Evolutionary conservation across 2,888 invertebrate genomes (phyloP), one percentile per base, ranked within the genome.

Genomic region (Zonitis immaculata): DNA sequence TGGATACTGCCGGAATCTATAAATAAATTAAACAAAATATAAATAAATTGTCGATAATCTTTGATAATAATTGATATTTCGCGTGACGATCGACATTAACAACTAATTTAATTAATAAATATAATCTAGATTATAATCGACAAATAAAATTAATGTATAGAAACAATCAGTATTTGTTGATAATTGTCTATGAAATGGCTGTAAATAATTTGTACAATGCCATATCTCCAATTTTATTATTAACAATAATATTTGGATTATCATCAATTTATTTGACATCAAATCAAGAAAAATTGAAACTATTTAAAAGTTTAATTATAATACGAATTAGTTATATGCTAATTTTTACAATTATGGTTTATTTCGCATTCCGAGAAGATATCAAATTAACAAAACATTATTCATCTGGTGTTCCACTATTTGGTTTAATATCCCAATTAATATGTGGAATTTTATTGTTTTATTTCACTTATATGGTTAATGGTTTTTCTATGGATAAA

Each of bases 341-440:
- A 48, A 39, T 43, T 39, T 49, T 6, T 18, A 6, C 35, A 11
- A 16, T 3, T 35, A 9, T 35, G 8, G 16, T 7, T 4, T 35
- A 35, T 35, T 35, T 35, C 4, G 8, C 35, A 9, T 35, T 35
- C 28, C 47, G n/a, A 35, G 26, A 47, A 47, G 11, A 9, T 28
- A 25, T 2, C 39, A 50, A 26, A 26, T 28, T 26, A 47, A 51
- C 20, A 22, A 30, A 25, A 16, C 53, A 43, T 45, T 57, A 52
- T 35, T 50, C 35, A 11, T 49, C 51, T 25, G 59, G 57, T 9
- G 57, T 59, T 9, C 42, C 51, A 1, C 45, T 53, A 46, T 52
- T 47, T 26, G 52, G 53, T 16, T 30, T 55, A 9, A 49, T 51
- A 14, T 53, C 52, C 30, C 51, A 52, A 18, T 8, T 54, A 3